A percentile compares a stretch with the other conserved stretches of the same genome.
These are phyloP conservation scores for Campoletis sonorensis DNA, from an alignment of 1,140 invertebrate species.

Conservation along the genomic window DNA sequence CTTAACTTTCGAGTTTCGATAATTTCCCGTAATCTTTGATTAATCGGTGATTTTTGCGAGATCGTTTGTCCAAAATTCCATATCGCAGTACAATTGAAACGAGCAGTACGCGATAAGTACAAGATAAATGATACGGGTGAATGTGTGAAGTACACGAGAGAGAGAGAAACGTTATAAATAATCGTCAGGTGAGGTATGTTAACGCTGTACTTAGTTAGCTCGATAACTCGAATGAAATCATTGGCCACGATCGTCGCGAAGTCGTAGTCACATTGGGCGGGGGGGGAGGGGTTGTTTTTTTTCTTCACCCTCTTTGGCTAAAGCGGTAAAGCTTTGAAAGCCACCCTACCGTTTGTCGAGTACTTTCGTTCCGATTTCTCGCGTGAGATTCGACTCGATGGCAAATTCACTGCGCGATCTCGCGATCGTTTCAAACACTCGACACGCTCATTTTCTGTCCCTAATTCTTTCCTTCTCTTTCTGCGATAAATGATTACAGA, in stretches of 20 bases:
- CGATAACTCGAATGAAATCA: conserved; percentile 6
- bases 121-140: not conserved
- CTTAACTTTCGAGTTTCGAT: too few species aligned
- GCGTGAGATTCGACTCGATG: conserved; percentile 63
- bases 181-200: not conserved
- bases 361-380: conserved; percentile 52
- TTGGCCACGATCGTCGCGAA: conserved; percentile 18
- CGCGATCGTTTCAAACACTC: conserved; percentile 27
- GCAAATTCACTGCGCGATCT: conserved; percentile 37
- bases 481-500: not conserved
- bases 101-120: not conserved
- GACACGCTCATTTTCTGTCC: conserved; percentile 41
- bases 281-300: not conserved
- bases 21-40: too few species aligned
- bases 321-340: not conserved
- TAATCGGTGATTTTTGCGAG: not conserved
- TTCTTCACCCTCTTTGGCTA: not conserved
- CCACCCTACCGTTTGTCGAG: conserved; percentile 1
- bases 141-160: not conserved
- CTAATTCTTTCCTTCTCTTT: not conserved
- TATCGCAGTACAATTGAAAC: not conserved
- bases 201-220: conserved; percentile 5
- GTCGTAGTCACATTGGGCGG: not conserved
- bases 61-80: not conserved
- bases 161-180: conserved; percentile 1